A percentile compares a stretch with the other conserved stretches of the same genome.
Evolutionary conservation across 2,113 vertebrate genomes (phyloP).

Genomic region (Scortum barcoo): DNA sequence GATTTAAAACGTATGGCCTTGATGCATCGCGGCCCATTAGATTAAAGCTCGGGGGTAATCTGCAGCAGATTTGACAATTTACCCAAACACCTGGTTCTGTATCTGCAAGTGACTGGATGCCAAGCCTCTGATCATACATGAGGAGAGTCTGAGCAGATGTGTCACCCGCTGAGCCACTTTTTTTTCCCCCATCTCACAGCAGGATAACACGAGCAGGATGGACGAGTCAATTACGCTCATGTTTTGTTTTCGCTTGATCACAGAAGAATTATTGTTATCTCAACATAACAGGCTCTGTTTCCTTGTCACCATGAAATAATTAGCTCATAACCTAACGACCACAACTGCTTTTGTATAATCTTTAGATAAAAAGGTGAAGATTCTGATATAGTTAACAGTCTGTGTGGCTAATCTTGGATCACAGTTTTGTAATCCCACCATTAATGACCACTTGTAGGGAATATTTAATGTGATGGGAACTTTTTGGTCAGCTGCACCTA

Average conservation of each 20-base stretch:
- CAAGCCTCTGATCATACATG: conserved; percentile 31
- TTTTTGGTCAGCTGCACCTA: background rate
- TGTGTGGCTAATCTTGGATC: background rate
- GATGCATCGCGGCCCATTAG: conserved; percentile 55
- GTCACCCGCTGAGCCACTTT: conserved; percentile 29
- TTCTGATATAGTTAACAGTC: background rate
- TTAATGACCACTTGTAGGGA: background rate
- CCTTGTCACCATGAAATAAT: conserved; percentile 9
- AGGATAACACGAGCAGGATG: conserved; percentile 9
- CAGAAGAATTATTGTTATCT: background rate
- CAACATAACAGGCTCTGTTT: background rate
- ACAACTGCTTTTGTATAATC: background rate
- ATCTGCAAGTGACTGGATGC: conserved; percentile 37
- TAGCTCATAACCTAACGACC: background rate
- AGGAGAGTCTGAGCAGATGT: conserved; percentile 53
- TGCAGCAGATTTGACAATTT: conserved; percentile 64
- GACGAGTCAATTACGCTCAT: conserved; percentile 9
- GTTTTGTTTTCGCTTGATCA: conserved; percentile 15
- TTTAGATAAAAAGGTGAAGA: background rate
- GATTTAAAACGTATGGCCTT: conserved; percentile 54
- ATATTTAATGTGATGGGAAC: background rate
- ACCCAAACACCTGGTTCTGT: conserved; percentile 70
- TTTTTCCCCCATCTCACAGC: conserved; percentile 28
- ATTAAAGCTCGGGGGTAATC: conserved; percentile 70
- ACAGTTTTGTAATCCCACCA: background rate